Evolutionary conservation across 2,113 vertebrate species (phyloP), one percentile per base, ranked within the genome.

Genomic region (Corvus hawaiiensis): DNA sequence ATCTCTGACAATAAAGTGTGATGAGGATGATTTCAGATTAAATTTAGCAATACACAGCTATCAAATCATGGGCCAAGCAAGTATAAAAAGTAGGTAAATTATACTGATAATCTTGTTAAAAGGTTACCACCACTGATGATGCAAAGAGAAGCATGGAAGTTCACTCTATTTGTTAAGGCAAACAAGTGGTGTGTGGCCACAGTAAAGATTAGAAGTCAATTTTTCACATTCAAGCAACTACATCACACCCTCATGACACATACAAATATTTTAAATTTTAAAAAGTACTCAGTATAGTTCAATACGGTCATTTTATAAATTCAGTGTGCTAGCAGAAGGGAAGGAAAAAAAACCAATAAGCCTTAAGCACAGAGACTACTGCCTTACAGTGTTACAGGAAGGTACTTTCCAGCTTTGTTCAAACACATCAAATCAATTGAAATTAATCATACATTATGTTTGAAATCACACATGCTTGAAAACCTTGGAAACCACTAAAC

Each of bases 341-440:
- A 30, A 80, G 16, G 13, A 21, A 32, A 74, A 39, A 35, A 94
- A 35, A 49, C 4, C 39, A 89, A 7, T 39, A 80, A 35, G 26
- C 13, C 28, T 73, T 68, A 76, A 66, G 83, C 44, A 84, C 2
- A 30, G 19, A 92, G 90, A 56, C 39, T 77, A 48, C 16, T 63
- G 12, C 41, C 58, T 72, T 85, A 20, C 26, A 91, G 46, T 20
- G 51, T 80, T 93, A 94, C 23, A 94, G 52, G 19, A 80, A 41
- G 46, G 35, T 75, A 37, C 10, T 6, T 77, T 94, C 81, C 66
- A 91, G 68, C 30, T 85, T 85, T 83, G 67, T 86, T 98, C 67
- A 92, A 86, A 81, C 21, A 96, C 76, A 96, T 93, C 24, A 86
- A 87, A 95, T 86, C 87, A 91, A 93, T 0, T 85, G 26, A 95